These are phyloP conservation scores for Miniopterus natalensis DNA, from an alignment of 2,113 vertebrate genomes.

Conservation along the genomic window DNA sequence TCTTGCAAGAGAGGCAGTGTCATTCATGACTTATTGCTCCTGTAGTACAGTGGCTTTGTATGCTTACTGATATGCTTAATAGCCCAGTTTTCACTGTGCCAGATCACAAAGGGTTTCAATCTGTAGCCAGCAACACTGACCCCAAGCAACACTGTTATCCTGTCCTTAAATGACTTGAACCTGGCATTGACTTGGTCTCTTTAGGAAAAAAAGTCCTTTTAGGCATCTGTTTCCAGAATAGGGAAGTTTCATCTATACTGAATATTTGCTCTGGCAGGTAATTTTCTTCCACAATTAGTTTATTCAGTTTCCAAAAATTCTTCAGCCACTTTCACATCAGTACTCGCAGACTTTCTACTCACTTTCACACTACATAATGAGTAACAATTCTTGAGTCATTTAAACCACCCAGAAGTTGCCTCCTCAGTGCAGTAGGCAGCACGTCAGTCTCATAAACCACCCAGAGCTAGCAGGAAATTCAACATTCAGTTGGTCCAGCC, in stretches of 20 bases:
- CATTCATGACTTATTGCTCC: not conserved
- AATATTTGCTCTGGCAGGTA: no score
- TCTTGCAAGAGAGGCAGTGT: not conserved
- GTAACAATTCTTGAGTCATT: not conserved
- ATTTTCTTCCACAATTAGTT: no score
- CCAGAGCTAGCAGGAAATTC: not conserved
- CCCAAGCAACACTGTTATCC: not conserved
- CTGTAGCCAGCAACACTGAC: not conserved
- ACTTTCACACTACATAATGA: not conserved
- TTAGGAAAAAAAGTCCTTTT: not conserved
- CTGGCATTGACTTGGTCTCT: not conserved
- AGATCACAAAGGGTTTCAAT: not conserved
- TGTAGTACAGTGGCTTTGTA: not conserved
- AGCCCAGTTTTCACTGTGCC: not conserved
- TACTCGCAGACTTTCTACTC: not conserved
- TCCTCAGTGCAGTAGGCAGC: no score
- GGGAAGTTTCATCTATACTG: no score
- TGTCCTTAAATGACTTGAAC: not conserved
- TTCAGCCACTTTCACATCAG: no score
- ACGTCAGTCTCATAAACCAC: not conserved
- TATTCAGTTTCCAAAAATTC: no score
- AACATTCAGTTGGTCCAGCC: not conserved
- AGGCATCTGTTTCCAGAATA: not conserved
- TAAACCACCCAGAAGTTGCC: no score
- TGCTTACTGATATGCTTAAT: not conserved